phyloP scores from a whole-genome alignment of 2,888 invertebrate genomes.

The Congeria kusceri region DNA sequence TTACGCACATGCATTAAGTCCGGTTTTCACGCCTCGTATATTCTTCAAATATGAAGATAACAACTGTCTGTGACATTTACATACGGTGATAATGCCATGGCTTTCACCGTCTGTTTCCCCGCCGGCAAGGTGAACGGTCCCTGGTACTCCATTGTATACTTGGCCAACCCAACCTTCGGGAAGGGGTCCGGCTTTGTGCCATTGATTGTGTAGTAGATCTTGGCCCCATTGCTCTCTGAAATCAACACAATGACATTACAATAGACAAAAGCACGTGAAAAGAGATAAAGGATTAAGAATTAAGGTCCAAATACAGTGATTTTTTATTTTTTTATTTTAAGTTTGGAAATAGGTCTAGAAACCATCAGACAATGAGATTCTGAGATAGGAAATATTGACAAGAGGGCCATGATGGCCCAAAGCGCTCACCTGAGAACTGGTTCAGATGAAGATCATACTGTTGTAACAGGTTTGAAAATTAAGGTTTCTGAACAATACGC shows the following conservation, averaged over 20 bases:
- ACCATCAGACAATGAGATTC: too few species aligned
- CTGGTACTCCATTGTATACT: slow-evolving; percentile 82
- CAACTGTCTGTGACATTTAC: slow-evolving; percentile 19
- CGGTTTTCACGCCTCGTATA: too few species aligned
- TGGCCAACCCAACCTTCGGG: slow-evolving; percentile 79
- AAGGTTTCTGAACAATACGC: too few species aligned
- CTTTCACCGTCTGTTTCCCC: slow-evolving; percentile 85
- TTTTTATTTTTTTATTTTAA: too few species aligned
- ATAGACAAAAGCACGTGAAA: background rate
- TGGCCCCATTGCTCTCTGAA: slow-evolving; percentile 81
- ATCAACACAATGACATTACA: slow-evolving; percentile 11
- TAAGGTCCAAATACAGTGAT: background rate
- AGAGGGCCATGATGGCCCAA: too few species aligned
- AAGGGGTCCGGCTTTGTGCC: slow-evolving; percentile 85
- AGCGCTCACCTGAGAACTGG: too few species aligned
- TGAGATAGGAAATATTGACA: too few species aligned
- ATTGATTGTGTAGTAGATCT: slow-evolving; percentile 85
- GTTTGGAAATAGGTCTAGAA: too few species aligned
- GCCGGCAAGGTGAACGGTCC: slow-evolving; percentile 84
- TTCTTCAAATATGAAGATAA: too few species aligned
- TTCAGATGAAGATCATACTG: too few species aligned
- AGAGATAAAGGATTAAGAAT: background rate
- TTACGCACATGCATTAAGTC: too few species aligned
- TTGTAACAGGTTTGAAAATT: too few species aligned
- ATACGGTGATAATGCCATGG: slow-evolving; percentile 84